Evolutionary conservation across 2,113 vertebrate genomes (phyloP).

Genomic region (Cairina moschata): DNA sequence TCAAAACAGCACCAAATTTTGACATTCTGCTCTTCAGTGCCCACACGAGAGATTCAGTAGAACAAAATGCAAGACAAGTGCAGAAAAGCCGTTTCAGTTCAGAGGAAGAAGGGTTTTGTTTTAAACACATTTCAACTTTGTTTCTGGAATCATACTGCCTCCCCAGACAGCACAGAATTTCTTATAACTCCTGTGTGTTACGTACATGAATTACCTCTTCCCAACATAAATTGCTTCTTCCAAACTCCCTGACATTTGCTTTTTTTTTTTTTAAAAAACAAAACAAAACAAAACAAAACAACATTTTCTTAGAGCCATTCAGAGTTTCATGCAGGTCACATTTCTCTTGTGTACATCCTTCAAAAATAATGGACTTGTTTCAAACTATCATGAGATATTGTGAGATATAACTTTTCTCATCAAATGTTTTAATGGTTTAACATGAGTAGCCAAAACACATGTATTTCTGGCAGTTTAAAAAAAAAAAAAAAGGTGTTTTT

Average conservation of each 20-base stretch:
- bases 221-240: not conserved
- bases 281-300: too few relatives aligned
- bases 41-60: not conserved
- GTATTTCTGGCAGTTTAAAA: not conserved
- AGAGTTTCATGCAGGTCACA: not conserved
- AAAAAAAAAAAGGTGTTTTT: not conserved
- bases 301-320: not conserved
- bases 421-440: not conserved
- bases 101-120: not conserved
- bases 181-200: not conserved
- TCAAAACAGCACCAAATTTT: not conserved
- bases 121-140: not conserved
- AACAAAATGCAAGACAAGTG: not conserved
- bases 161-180: not conserved
- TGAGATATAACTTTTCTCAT: not conserved
- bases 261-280: not conserved
- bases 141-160: not conserved
- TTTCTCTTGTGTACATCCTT: not conserved
- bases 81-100: not conserved
- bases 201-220: not conserved
- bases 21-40: not conserved
- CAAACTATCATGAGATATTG: not conserved
- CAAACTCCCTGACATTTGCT: not conserved
- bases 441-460: not conserved
- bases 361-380: not conserved